Conservation (phyloP, 1,140 invertebrate genomes). For the Aphelinus atriplicis region DNA sequence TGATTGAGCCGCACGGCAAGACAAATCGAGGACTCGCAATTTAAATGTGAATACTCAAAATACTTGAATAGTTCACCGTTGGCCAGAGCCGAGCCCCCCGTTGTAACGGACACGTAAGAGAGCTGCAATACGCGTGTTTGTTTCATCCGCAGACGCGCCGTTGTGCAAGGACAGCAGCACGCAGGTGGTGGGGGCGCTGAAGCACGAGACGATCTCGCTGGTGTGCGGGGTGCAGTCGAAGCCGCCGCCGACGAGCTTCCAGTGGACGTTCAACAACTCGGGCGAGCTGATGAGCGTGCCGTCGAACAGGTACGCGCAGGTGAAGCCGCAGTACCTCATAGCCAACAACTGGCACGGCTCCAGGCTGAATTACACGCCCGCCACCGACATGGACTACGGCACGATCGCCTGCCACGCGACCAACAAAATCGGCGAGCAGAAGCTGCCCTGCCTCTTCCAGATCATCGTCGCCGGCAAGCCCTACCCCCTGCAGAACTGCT, state of each 20-base stretch:
- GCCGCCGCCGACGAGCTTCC: conserved; percentile 80
- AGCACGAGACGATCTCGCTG: conserved; percentile 83
- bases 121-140: background rate
- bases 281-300: conserved; percentile 82
- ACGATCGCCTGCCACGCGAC: conserved; percentile 84
- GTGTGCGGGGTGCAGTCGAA: conserved; percentile 88
- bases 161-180: conserved; percentile 79
- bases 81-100: no score
- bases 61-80: no score
- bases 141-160: conserved; percentile 75
- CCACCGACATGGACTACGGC: conserved; percentile 86
- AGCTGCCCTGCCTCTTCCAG: conserved; percentile 85
- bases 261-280: conserved; percentile 90
- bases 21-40: no score
- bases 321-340: conserved; percentile 51
- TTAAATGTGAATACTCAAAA: no score
- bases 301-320: conserved; percentile 69
- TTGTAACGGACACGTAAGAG: no score
- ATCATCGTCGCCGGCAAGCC: conserved; percentile 75
- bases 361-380: conserved; percentile 83
- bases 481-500: conserved; percentile 86
- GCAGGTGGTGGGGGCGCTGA: conserved; percentile 82
- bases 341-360: conserved; percentile 75
- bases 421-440: conserved; percentile 83
- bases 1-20: no score